Conservation (phyloP, 2,888 invertebrate species). For the Plebejus argus region DNA sequence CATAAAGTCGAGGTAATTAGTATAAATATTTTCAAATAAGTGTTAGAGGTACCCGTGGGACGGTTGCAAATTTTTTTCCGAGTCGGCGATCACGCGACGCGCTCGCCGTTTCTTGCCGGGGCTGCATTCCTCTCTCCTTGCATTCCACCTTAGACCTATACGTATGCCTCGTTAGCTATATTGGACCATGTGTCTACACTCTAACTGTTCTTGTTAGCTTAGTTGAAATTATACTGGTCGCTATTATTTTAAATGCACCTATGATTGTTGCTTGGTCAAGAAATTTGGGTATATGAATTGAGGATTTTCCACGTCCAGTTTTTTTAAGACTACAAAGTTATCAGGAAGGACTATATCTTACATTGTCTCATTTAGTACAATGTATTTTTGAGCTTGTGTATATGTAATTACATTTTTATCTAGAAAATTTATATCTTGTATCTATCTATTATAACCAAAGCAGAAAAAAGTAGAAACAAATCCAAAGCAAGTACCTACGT, state of each 20-base stretch:
- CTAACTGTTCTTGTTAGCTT: slow-evolving; percentile 9
- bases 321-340: too few relatives aligned
- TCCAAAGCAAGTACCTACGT: too few relatives aligned
- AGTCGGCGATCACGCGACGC: slow-evolving; percentile 36
- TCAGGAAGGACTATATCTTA: too few relatives aligned
- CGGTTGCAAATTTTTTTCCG: slow-evolving; percentile 29
- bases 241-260: slow-evolving; percentile 9
- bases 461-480: not conserved
- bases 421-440: too few relatives aligned
- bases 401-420: too few relatives aligned
- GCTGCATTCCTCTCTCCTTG: slow-evolving; percentile 66
- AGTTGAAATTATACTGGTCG: slow-evolving; percentile 9
- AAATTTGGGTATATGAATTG: too few relatives aligned
- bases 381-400: too few relatives aligned
- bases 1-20: not conserved
- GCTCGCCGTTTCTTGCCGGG: slow-evolving; percentile 62
- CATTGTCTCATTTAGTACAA: too few relatives aligned
- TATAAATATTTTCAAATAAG: slow-evolving; percentile 25
- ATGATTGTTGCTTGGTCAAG: not conserved
- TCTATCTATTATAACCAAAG: not conserved
- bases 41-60: slow-evolving; percentile 12
- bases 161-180: slow-evolving; percentile 42
- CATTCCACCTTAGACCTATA: slow-evolving; percentile 59
- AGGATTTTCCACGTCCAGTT: too few relatives aligned
- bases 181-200: slow-evolving; percentile 9